phyloP scores from a whole-genome alignment of 35 echinoderm and acorn worm species.

The Amphiura filiformis region DNA sequence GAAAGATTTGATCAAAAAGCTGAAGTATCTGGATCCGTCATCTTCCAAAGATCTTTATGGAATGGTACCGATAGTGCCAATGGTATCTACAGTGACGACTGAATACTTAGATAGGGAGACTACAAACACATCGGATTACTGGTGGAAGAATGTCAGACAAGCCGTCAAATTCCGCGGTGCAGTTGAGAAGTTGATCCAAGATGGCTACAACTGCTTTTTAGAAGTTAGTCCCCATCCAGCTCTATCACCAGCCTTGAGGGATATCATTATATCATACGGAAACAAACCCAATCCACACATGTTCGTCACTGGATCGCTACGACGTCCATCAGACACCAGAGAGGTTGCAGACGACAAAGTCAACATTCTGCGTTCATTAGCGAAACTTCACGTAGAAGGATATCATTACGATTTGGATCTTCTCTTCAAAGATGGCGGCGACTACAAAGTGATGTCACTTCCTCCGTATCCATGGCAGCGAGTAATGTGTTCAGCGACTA shows the following conservation, averaged over 20 bases:
- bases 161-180: constrained; percentile 74
- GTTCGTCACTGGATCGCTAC: constrained; percentile 80
- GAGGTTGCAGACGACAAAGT: constrained; percentile 86
- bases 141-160: constrained; percentile 92
- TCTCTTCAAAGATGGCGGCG: constrained; percentile 60
- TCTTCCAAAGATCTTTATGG: constrained; percentile 31
- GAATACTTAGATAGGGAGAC: constrained; percentile 73
- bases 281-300: constrained; percentile 39
- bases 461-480: constrained; percentile 94
- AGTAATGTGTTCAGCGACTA: constrained; percentile 73
- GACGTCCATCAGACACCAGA: constrained; percentile 74
- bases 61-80: constrained; percentile 62
- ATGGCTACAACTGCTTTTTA: constrained; percentile 87
- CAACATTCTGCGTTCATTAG: constrained; percentile 75
- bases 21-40: constrained; percentile 59
- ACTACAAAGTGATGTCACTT: constrained; percentile 77
- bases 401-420: constrained; percentile 69
- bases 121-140: constrained; percentile 68
- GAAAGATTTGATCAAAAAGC: constrained; percentile 78
- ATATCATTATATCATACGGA: constrained; percentile 51
- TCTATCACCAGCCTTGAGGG: constrained; percentile 75
- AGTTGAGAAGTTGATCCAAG: constrained; percentile 69
- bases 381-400: constrained; percentile 89
- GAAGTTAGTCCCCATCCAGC: constrained; percentile 87
- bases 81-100: constrained; percentile 84